phyloP scores from a whole-genome alignment of 2,797 vertebrate genomes.

The Phyllotis vaccarum region DNA sequence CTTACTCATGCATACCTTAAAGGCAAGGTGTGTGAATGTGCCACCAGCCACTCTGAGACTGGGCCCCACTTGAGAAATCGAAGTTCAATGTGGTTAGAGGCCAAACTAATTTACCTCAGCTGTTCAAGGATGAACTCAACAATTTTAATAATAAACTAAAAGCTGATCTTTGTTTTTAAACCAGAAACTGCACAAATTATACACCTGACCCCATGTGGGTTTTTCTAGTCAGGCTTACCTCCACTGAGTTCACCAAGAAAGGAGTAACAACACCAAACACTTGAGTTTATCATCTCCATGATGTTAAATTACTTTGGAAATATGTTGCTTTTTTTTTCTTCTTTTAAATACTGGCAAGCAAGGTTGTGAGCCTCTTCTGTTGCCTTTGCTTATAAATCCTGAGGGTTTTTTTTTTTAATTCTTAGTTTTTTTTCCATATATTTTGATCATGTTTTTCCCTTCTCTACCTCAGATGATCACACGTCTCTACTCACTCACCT shows the following conservation, averaged over 20 bases:
- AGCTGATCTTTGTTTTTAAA: constrained; percentile 69
- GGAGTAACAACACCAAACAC: constrained; percentile 3
- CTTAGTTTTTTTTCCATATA: background rate
- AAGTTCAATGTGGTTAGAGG: constrained; percentile 66
- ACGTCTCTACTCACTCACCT: background rate
- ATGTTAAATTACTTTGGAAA: constrained; percentile 30
- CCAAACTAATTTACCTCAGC: constrained; percentile 73
- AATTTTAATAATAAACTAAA: constrained; percentile 75
- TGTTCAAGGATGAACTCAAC: constrained; percentile 72
- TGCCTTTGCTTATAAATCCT: background rate
- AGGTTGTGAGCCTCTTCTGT: background rate
- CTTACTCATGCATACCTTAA: constrained; percentile 71
- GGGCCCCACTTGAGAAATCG: constrained; percentile 72
- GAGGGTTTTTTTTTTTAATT: background rate
- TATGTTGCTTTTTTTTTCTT: background rate
- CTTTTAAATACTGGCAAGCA: background rate
- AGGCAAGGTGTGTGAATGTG: constrained; percentile 62
- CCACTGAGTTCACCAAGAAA: constrained; percentile 40
- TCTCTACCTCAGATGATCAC: background rate
- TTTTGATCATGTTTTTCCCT: background rate
- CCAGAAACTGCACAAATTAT: constrained; percentile 61
- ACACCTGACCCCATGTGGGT: background rate
- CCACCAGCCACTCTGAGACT: constrained; percentile 59
- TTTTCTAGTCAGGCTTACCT: background rate
- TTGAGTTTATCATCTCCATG: background rate